A percentile compares a stretch with the other conserved stretches of the same genome.
These are phyloP conservation scores for Hypolimnas misippus DNA, from an alignment of 2,888 invertebrate genomes.

Conservation along the genomic window DNA sequence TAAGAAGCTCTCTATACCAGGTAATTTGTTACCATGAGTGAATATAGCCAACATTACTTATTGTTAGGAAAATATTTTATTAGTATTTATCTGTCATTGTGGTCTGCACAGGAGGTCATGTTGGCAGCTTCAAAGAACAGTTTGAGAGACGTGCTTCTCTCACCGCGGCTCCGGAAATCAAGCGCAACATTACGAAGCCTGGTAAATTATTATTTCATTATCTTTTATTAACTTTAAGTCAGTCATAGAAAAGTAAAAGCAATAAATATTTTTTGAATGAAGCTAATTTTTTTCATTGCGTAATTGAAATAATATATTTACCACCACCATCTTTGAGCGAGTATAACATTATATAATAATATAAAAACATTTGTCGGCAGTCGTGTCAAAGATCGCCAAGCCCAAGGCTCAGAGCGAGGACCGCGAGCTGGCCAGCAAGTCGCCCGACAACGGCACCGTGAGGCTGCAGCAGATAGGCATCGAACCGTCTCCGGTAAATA, in stretches of 20 bases:
- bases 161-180: slow-evolving; percentile 72
- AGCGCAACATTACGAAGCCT: slow-evolving; percentile 72
- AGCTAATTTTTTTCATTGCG: too few species aligned
- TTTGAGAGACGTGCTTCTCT: slow-evolving; percentile 92
- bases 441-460: slow-evolving; percentile 68
- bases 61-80: too few species aligned
- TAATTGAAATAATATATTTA: too few species aligned
- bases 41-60: too few species aligned
- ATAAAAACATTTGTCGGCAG: slow-evolving; percentile 46
- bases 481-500: slow-evolving; percentile 71
- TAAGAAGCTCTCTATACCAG: slow-evolving; percentile 91
- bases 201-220: slow-evolving; percentile 49
- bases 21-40: too few species aligned
- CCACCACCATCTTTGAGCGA: too few species aligned
- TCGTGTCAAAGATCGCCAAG: slow-evolving; percentile 78
- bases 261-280: too few species aligned
- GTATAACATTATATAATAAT: too few species aligned
- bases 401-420: slow-evolving; percentile 81
- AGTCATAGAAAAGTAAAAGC: too few species aligned
- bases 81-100: too few species aligned
- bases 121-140: slow-evolving; percentile 93
- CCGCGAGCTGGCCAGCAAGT: slow-evolving; percentile 66
- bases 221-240: too few species aligned
- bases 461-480: slow-evolving; percentile 81
- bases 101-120: slow-evolving; percentile 85